Percentiles rank a stretch among this genome's conserved stretches.
Conservation (phyloP, 2,113 vertebrate species). For the Tupaia chinensis region DNA sequence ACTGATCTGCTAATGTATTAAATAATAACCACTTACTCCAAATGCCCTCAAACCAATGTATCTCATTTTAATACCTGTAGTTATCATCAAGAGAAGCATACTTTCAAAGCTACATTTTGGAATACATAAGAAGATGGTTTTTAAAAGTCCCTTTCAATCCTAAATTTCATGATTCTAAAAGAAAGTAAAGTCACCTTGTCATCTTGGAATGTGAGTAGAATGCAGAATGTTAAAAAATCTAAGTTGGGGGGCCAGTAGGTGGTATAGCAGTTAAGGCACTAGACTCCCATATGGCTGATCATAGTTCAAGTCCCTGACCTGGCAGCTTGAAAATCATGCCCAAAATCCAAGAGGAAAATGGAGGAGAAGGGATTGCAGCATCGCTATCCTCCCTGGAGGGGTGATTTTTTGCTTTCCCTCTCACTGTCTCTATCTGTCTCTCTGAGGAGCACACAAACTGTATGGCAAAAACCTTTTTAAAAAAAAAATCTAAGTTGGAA, state of each 20-base stretch:
- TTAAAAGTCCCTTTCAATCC: slow-evolving; percentile 14
- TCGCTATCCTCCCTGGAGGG: too few relatives aligned
- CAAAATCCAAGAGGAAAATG: too few relatives aligned
- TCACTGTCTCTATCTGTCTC: too few relatives aligned
- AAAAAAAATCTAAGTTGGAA: neutral
- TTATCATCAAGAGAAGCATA: neutral
- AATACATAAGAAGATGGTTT: neutral
- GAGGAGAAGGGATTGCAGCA: too few relatives aligned
- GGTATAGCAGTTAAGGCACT: too few relatives aligned
- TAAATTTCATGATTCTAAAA: neutral
- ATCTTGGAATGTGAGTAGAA: slow-evolving; percentile 21
- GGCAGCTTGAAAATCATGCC: too few relatives aligned
- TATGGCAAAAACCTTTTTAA: too few relatives aligned
- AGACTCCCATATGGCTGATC: too few relatives aligned
- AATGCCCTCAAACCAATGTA: neutral
- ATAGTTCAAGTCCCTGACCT: too few relatives aligned
- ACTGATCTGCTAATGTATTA: neutral
- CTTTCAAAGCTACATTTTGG: slow-evolving; percentile 29
- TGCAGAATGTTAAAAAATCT: neutral
- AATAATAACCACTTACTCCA: slow-evolving; percentile 4
- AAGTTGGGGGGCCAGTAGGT: too few relatives aligned
- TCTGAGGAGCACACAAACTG: too few relatives aligned
- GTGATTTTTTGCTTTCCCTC: too few relatives aligned
- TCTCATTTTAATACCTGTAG: neutral
- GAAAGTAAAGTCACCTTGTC: slow-evolving; percentile 23